These are phyloP conservation scores for Gavia stellata DNA, from an alignment of 2,113 vertebrate species.

Conservation along the genomic window DNA sequence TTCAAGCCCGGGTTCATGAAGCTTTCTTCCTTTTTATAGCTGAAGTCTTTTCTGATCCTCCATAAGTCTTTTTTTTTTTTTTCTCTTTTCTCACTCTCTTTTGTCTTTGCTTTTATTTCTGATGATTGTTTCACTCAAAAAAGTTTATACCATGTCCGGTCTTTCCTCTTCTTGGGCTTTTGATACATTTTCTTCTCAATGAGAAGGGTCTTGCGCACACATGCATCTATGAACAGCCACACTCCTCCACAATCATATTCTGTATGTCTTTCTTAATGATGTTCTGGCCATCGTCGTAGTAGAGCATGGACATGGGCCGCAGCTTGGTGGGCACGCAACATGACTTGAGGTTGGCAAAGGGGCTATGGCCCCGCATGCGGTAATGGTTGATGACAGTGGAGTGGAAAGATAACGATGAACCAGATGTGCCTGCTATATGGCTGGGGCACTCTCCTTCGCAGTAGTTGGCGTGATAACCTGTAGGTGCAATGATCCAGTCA, in stretches of 20 bases:
- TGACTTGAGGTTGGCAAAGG: slow-evolving; percentile 92
- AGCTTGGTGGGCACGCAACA: slow-evolving; percentile 96
- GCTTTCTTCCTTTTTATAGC: slow-evolving; percentile 56
- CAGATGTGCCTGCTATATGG: slow-evolving; percentile 90
- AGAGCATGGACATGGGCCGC: slow-evolving; percentile 98
- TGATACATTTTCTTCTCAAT: not conserved
- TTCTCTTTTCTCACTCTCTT: not conserved
- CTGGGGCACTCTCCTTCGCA: slow-evolving; percentile 96
- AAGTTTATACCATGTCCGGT: slow-evolving; percentile 12
- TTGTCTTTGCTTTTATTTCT: not conserved
- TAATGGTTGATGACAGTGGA: slow-evolving; percentile 98
- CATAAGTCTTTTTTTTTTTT: not conserved
- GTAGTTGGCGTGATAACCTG: slow-evolving; percentile 96
- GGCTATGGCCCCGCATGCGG: slow-evolving; percentile 91
- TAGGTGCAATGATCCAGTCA: slow-evolving; percentile 97
- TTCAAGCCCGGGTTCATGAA: slow-evolving; percentile 58
- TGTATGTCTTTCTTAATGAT: slow-evolving; percentile 99
- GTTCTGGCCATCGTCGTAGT: slow-evolving; percentile 96
- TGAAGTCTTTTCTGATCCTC: slow-evolving; percentile 11
- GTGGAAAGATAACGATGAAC: slow-evolving; percentile 92
- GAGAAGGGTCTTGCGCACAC: not conserved
- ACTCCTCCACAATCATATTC: slow-evolving; percentile 99
- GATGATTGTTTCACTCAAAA: slow-evolving; percentile 52
- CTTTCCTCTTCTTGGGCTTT: slow-evolving; percentile 53
- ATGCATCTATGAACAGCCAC: slow-evolving; percentile 86